Conservation (phyloP, 2,888 invertebrate genomes). For the Diaperis boleti region DNA sequence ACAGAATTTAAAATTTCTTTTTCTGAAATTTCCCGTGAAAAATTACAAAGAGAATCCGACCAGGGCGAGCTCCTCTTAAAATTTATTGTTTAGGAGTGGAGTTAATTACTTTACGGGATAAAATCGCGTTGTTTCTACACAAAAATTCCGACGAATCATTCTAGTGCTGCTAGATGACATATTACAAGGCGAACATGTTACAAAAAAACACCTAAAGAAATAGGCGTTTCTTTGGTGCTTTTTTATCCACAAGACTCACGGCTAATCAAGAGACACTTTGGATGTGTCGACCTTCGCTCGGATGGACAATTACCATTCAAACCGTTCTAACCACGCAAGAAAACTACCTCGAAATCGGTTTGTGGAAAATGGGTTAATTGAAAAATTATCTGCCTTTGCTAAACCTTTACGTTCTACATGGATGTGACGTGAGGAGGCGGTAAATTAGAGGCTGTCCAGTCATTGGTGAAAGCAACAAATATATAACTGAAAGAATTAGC, state of each 20-base stretch:
- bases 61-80: constrained; percentile 27
- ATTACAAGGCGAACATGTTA: constrained; percentile 38
- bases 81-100: constrained; percentile 32
- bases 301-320: background rate
- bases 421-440: constrained; percentile 28
- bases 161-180: constrained; percentile 36
- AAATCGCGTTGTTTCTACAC: constrained; percentile 30
- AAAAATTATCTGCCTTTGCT: constrained; percentile 30
- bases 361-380: constrained; percentile 25
- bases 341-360: constrained; percentile 19
- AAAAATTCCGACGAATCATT: constrained; percentile 25
- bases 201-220: constrained; percentile 26
- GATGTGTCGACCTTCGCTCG: background rate
- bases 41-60: constrained; percentile 36
- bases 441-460: constrained; percentile 27
- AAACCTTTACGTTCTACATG: constrained; percentile 16
- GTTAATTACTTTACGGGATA: constrained; percentile 29
- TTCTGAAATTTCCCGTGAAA: constrained; percentile 35
- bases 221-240: constrained; percentile 29
- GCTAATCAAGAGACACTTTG: constrained; percentile 8
- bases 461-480: constrained; percentile 27
- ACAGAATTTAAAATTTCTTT: constrained; percentile 42
- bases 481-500: background rate
- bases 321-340: background rate
- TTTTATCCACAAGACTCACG: constrained; percentile 9